Percentiles rank a stretch among this genome's conserved stretches.
Evolutionary conservation across 2,888 invertebrate species (phyloP).

Genomic region (Eudemis profundana): DNA sequence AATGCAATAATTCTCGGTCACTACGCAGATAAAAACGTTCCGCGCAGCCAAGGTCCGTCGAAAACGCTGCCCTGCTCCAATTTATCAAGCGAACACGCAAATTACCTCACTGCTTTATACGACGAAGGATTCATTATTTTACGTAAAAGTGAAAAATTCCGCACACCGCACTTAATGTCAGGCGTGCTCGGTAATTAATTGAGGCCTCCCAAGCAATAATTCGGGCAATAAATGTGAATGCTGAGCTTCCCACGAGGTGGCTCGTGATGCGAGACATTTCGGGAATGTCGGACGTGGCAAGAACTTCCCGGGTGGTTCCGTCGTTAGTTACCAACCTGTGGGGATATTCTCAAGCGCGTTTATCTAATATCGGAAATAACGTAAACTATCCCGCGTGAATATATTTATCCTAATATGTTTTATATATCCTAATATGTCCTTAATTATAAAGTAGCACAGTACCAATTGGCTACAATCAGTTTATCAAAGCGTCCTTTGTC

Average conservation of each 20-base stretch:
- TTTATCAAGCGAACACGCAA: conserved; percentile 61
- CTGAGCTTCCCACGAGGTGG: conserved; percentile 66
- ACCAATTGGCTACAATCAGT: no score
- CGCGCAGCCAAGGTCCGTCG: conserved; percentile 52
- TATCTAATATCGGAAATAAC: no score
- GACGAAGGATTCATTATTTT: conserved; percentile 57
- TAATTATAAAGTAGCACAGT: no score
- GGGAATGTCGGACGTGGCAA: conserved; percentile 53
- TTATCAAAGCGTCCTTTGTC: conserved; percentile 11
- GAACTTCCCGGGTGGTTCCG: conserved; percentile 28
- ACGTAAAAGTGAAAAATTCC: conserved; percentile 65
- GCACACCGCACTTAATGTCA: conserved; percentile 63
- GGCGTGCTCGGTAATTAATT: conserved; percentile 67
- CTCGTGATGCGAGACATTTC: conserved; percentile 56
- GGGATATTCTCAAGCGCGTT: not conserved
- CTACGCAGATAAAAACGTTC: conserved; percentile 58
- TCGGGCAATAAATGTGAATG: conserved; percentile 58
- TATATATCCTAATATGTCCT: no score
- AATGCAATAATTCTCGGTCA: conserved; percentile 61
- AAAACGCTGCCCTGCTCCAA: conserved; percentile 64
- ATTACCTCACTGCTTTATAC: conserved; percentile 55
- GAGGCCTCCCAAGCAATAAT: conserved; percentile 70
- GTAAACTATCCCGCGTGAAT: no score
- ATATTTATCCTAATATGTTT: no score
- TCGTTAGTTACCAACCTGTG: not conserved